These are phyloP conservation scores for Crocallis elinguaria DNA, from an alignment of 2,888 invertebrate species.

Conservation along the genomic window DNA sequence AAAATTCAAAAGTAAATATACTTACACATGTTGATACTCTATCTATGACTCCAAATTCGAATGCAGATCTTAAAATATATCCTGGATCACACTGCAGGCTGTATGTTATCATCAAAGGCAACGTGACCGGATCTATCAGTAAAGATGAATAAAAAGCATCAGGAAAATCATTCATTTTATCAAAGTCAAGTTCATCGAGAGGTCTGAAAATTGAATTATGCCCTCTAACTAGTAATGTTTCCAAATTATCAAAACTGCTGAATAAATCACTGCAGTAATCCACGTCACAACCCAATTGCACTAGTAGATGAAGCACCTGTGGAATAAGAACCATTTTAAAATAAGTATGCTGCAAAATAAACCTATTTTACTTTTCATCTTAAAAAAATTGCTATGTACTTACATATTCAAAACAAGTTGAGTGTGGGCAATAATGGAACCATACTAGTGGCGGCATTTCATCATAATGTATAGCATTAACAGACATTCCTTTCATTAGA, in stretches of 20 bases:
- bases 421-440: slow-evolving; percentile 65
- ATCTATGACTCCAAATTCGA: slow-evolving; percentile 50
- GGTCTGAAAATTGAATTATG: background rate
- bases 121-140: slow-evolving; percentile 58
- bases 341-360: too few species aligned
- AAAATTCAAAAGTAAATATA: too few species aligned
- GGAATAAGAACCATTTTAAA: background rate
- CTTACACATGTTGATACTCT: slow-evolving; percentile 63
- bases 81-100: slow-evolving; percentile 73
- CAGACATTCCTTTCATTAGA: slow-evolving; percentile 68
- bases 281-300: slow-evolving; percentile 71
- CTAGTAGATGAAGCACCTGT: slow-evolving; percentile 72
- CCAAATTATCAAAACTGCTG: slow-evolving; percentile 14
- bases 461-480: slow-evolving; percentile 63
- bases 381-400: too few species aligned
- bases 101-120: slow-evolving; percentile 64
- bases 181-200: background rate
- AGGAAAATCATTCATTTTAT: slow-evolving; percentile 53
- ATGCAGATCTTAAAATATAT: slow-evolving; percentile 55
- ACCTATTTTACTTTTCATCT: too few species aligned
- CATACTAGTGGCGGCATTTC: slow-evolving; percentile 79
- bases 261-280: slow-evolving; percentile 63
- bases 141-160: slow-evolving; percentile 73
- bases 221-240: background rate
- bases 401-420: slow-evolving; percentile 67